A percentile compares a stretch with the other conserved stretches of the same genome.
These are phyloP conservation scores for Lepidocyrtinus sp. DNA, from an alignment of 2,888 invertebrate species.

Conservation along the genomic window DNA sequence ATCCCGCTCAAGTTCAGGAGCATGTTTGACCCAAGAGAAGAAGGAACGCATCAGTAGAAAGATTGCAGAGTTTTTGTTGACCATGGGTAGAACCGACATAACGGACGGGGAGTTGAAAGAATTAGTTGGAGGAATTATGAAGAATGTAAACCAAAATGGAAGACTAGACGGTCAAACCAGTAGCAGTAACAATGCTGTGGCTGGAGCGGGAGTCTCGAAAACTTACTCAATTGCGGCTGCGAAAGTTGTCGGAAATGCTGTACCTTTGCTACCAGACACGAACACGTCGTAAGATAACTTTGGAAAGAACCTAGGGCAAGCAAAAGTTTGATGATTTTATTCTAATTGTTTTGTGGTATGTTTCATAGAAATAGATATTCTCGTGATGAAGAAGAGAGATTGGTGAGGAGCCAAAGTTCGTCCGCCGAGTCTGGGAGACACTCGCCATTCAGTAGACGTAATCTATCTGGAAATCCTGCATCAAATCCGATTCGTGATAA, in stretches of 20 bases:
- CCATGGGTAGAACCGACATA: constrained; percentile 53
- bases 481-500: constrained; percentile 38
- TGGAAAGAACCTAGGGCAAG: too few relatives aligned
- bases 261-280: constrained; percentile 8
- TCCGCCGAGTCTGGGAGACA: constrained; percentile 28
- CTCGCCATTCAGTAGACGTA: constrained; percentile 61
- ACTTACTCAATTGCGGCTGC: neutral
- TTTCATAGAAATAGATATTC: neutral
- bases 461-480: constrained; percentile 46
- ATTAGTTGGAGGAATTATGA: constrained; percentile 44
- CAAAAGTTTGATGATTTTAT: too few relatives aligned
- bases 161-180: too few relatives aligned
- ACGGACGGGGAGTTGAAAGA: constrained; percentile 48
- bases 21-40: constrained; percentile 9
- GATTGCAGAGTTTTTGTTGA: constrained; percentile 48
- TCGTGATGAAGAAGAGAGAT: too few relatives aligned
- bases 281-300: neutral
- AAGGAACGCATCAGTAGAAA: constrained; percentile 50
- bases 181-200: too few relatives aligned
- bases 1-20: neutral
- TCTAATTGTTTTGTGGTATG: too few relatives aligned
- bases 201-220: constrained; percentile 2
- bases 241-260: constrained; percentile 28
- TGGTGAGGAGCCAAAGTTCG: neutral
- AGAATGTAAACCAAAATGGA: too few relatives aligned